Evolutionary conservation across 2,888 invertebrate genomes (phyloP), one percentile per base, ranked within the genome.

Genomic region (Digitonthophagus gazella): DNA sequence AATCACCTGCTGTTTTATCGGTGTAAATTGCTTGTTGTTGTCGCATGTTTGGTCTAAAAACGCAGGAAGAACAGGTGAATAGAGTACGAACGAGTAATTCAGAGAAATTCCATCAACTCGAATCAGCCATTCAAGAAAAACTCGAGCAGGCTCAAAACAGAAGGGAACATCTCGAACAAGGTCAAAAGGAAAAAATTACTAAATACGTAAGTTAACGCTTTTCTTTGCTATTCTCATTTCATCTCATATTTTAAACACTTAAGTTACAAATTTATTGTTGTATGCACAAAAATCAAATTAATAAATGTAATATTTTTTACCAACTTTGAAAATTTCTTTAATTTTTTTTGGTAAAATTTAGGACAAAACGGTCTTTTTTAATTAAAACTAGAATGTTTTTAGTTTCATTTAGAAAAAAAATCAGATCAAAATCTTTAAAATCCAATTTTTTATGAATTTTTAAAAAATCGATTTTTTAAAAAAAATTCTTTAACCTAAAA

Each of bases 101-200:
- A 78, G 88, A 89, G 78, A 88, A 88, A 76, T 89, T 90, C 80
- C 87, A 87, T 77, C 88, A 89, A 80, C 83, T 92, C 71, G 91
- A 91, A 81, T 84, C 84, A 74, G 85, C 90, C 75, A 91, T 92
- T 77, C 89, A 90, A 81, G 87, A 85, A 70, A 91, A 91, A 80
- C 82, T 91, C 79, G 88, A 88, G 74, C 86, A 86, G 69, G 90
- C 90, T 66, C 89, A 91, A 76, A 88, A 87, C 78, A 90, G 94
- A 78, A 89, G 93, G 64, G 89, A 89, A 77, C 87, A 88, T 76
- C 85, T 91, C 74, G 92, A 93, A 80, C 89, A 89, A 75, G 92
- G 92, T 80, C 91, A 92, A 80, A 88, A 89, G 81, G 92, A 93
- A 82, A 91, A 91, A 79, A 86, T 93, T 75, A 90, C 90, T 80